Evolutionary conservation across 92 coral and sea anemone genomes (phyloP).

Genomic region (Zoanthus sansibaricus): DNA sequence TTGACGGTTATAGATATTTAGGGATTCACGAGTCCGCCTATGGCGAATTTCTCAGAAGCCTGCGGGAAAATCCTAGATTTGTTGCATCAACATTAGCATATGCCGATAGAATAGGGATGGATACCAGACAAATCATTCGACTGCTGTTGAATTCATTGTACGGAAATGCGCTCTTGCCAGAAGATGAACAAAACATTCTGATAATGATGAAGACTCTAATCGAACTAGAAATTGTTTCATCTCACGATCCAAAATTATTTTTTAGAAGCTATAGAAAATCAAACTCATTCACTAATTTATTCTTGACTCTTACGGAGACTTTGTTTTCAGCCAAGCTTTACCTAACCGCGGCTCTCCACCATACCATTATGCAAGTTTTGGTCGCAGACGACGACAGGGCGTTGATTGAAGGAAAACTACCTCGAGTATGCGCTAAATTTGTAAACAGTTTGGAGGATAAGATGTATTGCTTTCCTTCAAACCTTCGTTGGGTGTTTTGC

Average conservation of each 20-base stretch:
- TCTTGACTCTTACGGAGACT: constrained; percentile 78
- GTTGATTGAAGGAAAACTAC: constrained; percentile 67
- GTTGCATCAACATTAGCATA: constrained; percentile 87
- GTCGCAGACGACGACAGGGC: constrained; percentile 76
- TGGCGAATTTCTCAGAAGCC: constrained; percentile 90
- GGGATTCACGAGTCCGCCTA: constrained; percentile 93
- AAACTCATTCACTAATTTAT: constrained; percentile 81
- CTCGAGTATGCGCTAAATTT: constrained; percentile 74
- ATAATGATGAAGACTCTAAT: constrained; percentile 77
- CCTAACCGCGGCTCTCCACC: constrained; percentile 86
- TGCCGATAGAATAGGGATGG: constrained; percentile 82
- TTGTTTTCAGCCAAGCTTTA: constrained; percentile 84
- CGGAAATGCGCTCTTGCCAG: constrained; percentile 91
- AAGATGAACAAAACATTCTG: constrained; percentile 83
- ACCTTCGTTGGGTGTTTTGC: constrained; percentile 89
- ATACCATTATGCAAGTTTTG: constrained; percentile 84
- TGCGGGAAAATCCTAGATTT: constrained; percentile 79
- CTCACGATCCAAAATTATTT: constrained; percentile 78
- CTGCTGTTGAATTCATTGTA: constrained; percentile 84
- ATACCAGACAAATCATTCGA: constrained; percentile 85
- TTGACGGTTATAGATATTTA: constrained; percentile 83
- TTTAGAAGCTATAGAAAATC: constrained; percentile 75
- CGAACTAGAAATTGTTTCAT: constrained; percentile 76
- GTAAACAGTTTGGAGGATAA: constrained; percentile 85
- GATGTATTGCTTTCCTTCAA: constrained; percentile 90